Evolutionary conservation across 2,797 vertebrate species (phyloP).

Genomic region (Clarias pachynema): DNA sequence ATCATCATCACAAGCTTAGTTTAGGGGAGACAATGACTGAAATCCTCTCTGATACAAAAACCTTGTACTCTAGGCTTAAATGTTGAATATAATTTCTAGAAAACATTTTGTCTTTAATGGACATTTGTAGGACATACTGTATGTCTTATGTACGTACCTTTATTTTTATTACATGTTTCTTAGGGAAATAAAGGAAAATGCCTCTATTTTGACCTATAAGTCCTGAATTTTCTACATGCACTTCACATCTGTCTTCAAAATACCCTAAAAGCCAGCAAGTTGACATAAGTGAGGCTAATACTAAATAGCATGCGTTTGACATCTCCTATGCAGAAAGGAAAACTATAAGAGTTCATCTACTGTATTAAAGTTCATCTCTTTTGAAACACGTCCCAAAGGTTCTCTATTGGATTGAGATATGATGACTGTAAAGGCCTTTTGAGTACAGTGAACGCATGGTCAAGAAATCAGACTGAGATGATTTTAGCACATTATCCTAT

Average conservation of each 20-base stretch:
- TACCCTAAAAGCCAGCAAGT: not conserved
- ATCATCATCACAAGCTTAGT: not conserved
- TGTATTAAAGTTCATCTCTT: too few species aligned
- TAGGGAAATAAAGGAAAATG: not conserved
- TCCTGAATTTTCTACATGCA: not conserved
- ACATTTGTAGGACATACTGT: not conserved
- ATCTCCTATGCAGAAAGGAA: not conserved
- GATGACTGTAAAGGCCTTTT: too few species aligned
- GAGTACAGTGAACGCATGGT: too few species aligned
- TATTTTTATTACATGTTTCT: not conserved
- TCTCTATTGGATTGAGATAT: too few species aligned
- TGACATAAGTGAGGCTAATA: not conserved
- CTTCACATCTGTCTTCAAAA: not conserved
- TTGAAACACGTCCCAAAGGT: too few species aligned
- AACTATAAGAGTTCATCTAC: not conserved
- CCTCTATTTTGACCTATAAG: not conserved
- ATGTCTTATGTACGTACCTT: not conserved
- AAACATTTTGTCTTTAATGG: not conserved
- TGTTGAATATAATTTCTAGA: not conserved
- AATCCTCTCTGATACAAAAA: not conserved
- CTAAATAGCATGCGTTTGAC: not conserved
- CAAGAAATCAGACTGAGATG: too few species aligned
- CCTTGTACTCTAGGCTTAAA: not conserved
- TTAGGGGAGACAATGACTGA: not conserved
- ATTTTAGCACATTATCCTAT: too few species aligned